These are phyloP conservation scores for Onychostoma macrolepis DNA, from an alignment of 2,113 vertebrate species.

Conservation along the genomic window DNA sequence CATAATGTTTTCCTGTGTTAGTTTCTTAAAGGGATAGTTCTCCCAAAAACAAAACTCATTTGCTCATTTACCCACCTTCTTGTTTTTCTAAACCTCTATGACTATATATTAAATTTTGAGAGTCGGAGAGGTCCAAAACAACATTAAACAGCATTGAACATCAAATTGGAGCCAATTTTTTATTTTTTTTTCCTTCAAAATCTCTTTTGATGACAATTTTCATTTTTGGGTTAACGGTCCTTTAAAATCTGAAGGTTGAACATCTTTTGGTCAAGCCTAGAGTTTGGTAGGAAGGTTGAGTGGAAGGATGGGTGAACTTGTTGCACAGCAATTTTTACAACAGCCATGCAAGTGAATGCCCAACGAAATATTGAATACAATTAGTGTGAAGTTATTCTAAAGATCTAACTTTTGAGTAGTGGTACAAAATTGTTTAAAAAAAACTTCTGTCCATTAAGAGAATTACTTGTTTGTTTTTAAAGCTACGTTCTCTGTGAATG, in stretches of 20 bases:
- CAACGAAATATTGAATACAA: not conserved
- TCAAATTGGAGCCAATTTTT: not conserved
- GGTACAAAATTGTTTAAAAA: not conserved
- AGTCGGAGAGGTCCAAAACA: not conserved
- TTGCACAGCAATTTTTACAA: conserved; percentile 46
- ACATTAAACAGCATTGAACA: not conserved
- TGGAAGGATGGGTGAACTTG: not conserved
- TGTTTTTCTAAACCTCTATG: not conserved
- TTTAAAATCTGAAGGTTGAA: not conserved
- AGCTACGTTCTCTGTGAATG: conserved; percentile 21
- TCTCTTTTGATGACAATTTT: not conserved
- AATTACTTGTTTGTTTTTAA: conserved; percentile 24
- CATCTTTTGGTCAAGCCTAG: not conserved
- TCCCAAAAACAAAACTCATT: not conserved
- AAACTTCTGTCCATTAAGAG: conserved; percentile 19
- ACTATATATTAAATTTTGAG: not conserved
- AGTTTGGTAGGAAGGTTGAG: not conserved
- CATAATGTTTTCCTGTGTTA: not conserved
- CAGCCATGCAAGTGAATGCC: too few species aligned
- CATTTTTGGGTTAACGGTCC: not conserved
- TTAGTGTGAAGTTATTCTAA: not conserved
- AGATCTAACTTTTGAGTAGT: not conserved
- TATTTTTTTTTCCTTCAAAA: too few species aligned
- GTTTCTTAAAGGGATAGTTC: not conserved
- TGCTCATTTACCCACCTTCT: not conserved